phyloP scores from a whole-genome alignment of 2,888 invertebrate genomes.

The Scaptomyza caliginosa region DNA sequence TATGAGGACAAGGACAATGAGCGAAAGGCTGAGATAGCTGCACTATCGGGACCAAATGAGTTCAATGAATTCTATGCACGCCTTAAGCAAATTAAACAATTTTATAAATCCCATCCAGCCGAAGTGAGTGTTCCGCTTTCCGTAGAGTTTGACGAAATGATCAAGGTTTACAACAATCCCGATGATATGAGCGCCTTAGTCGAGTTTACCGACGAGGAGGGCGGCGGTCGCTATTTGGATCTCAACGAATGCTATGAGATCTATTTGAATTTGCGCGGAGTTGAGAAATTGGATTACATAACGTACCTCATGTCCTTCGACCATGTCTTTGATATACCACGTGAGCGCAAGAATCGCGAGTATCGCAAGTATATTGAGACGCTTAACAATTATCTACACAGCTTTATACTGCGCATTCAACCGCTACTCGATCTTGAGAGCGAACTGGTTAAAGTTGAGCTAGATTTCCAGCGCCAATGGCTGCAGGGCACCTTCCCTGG shows the following conservation, averaged over 20 bases:
- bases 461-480: constrained; percentile 95
- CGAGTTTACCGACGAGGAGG: constrained; percentile 99
- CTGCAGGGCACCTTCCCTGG: constrained; percentile 93
- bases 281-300: constrained; percentile 98
- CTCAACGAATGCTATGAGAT: constrained; percentile 98
- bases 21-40: constrained; percentile 96
- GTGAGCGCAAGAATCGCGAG: constrained; percentile 94
- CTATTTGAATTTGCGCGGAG: constrained; percentile 97
- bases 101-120: constrained; percentile 97
- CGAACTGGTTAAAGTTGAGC: constrained; percentile 91
- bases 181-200: constrained; percentile 94
- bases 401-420: constrained; percentile 92
- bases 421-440: constrained; percentile 93
- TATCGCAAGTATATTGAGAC: constrained; percentile 93
- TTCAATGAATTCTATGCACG: constrained; percentile 98
- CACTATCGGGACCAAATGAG: constrained; percentile 98
- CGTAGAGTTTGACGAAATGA: constrained; percentile 97
- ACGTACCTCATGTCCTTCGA: constrained; percentile 97
- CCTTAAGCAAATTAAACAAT: constrained; percentile 97
- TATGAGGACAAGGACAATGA: constrained; percentile 99
- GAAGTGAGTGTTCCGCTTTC: constrained; percentile 98
- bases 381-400: constrained; percentile 93
- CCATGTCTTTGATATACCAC: constrained; percentile 97
- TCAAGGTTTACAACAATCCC: constrained; percentile 94
- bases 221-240: constrained; percentile 99